These are phyloP conservation scores for Drosophila orosa DNA, from an alignment of 1,140 invertebrate species.

Conservation along the genomic window DNA sequence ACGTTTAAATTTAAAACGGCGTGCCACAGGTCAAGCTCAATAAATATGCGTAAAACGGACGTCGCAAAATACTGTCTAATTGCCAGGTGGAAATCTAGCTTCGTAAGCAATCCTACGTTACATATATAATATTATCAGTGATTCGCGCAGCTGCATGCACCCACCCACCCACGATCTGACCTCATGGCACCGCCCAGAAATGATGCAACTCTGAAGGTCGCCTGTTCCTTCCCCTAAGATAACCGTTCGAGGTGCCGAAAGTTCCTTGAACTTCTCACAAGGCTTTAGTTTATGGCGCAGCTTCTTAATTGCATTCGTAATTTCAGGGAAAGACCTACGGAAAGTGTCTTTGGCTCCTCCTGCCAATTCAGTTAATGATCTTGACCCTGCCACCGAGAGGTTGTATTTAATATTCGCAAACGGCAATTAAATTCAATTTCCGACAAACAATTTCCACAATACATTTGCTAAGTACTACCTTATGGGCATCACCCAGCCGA, in stretches of 20 bases:
- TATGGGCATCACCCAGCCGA: constrained; percentile 19
- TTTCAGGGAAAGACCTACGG: constrained; percentile 9
- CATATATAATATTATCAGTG: constrained; percentile 34
- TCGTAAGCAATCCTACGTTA: background rate
- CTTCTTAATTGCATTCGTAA: constrained; percentile 14
- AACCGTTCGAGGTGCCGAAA: constrained; percentile 1
- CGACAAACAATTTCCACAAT: constrained; percentile 9
- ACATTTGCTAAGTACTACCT: constrained; percentile 13
- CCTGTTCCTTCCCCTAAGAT: background rate
- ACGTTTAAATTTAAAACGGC: constrained; percentile 50
- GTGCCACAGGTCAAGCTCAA: constrained; percentile 72
- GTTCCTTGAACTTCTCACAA: constrained; percentile 28
- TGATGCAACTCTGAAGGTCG: constrained; percentile 36
- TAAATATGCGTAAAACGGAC: constrained; percentile 58
- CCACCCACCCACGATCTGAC: constrained; percentile 26
- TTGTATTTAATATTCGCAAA: constrained; percentile 25
- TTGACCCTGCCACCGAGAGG: constrained; percentile 23
- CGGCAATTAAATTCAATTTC: constrained; percentile 22
- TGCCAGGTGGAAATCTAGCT: constrained; percentile 29
- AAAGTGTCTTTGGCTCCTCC: constrained; percentile 22
- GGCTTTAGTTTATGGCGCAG: constrained; percentile 31
- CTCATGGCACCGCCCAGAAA: constrained; percentile 35
- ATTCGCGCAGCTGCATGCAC: constrained; percentile 36
- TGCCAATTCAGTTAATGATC: constrained; percentile 36
- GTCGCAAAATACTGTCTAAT: constrained; percentile 30